phyloP scores from a whole-genome alignment of 1,140 invertebrate genomes.

The Orchestia grillus region DNA sequence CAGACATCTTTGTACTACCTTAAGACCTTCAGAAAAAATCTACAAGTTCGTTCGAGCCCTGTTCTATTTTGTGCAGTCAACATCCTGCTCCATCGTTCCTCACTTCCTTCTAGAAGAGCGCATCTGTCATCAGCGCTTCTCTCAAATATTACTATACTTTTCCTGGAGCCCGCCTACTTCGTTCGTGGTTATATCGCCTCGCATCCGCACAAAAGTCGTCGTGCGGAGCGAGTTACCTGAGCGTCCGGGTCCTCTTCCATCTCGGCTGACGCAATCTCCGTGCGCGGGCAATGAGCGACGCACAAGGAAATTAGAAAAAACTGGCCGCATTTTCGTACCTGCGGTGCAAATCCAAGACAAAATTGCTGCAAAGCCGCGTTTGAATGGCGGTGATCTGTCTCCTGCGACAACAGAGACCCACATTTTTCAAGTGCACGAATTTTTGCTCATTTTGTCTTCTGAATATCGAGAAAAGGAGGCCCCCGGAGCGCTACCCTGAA shows the following conservation, averaged over 20 bases:
- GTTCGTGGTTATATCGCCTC: not conserved
- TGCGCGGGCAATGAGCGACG: not conserved
- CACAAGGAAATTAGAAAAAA: not conserved
- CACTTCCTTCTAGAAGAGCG: not conserved
- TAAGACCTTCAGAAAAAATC: too few relatives aligned
- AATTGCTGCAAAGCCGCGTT: slow-evolving; percentile 9
- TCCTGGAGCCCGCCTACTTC: not conserved
- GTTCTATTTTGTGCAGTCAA: not conserved
- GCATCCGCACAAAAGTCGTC: not conserved
- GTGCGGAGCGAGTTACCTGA: not conserved
- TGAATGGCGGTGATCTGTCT: slow-evolving; percentile 11
- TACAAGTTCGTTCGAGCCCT: not conserved
- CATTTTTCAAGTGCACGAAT: slow-evolving; percentile 40
- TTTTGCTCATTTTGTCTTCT: slow-evolving; percentile 37
- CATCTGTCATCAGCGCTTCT: not conserved
- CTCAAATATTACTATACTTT: not conserved
- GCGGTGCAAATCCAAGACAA: slow-evolving; percentile 34
- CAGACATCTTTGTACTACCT: too few relatives aligned
- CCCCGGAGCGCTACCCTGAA: not conserved
- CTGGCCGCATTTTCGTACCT: not conserved
- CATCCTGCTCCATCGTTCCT: not conserved
- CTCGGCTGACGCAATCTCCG: slow-evolving; percentile 8
- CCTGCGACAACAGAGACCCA: slow-evolving; percentile 13
- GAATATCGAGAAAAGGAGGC: slow-evolving; percentile 5
- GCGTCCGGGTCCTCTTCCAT: not conserved